Evolutionary conservation across 2,797 vertebrate species (phyloP).

Genomic region (Acestrorhynchus altus): DNA sequence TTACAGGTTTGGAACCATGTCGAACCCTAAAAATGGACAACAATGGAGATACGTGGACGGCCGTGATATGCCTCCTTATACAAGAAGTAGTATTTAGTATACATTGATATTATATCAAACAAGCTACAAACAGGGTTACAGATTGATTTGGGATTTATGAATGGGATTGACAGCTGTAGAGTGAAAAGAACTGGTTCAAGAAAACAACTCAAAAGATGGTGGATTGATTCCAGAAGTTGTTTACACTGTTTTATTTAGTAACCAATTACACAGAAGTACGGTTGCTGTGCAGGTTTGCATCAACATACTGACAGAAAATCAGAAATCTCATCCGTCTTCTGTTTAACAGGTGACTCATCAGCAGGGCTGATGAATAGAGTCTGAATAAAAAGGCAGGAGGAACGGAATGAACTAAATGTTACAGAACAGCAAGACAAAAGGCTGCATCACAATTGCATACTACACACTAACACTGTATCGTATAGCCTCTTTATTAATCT

Average conservation of each 20-base stretch:
- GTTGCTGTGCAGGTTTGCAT: not conserved
- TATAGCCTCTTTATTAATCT: too few species aligned
- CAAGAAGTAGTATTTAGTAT: too few species aligned
- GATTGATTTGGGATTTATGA: not conserved
- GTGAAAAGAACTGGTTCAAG: not conserved
- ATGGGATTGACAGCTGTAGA: too few species aligned
- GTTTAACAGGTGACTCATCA: slow-evolving; percentile 43
- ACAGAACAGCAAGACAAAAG: not conserved
- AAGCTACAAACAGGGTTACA: not conserved
- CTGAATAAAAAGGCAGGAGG: not conserved
- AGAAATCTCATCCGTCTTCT: not conserved
- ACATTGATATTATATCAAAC: too few species aligned
- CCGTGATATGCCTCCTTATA: too few species aligned
- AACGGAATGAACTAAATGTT: not conserved
- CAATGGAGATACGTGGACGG: too few species aligned
- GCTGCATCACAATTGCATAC: too few species aligned
- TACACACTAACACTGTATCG: too few species aligned
- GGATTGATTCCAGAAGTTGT: not conserved
- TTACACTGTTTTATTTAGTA: not conserved
- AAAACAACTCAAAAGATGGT: not conserved
- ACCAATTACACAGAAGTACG: not conserved
- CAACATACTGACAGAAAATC: not conserved
- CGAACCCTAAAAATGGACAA: too few species aligned
- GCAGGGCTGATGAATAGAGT: not conserved
- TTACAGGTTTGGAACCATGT: too few species aligned